Base-by-base conservation (phyloP, 92 coral and sea anemone species). In the Paramuricea clavata region DNA sequence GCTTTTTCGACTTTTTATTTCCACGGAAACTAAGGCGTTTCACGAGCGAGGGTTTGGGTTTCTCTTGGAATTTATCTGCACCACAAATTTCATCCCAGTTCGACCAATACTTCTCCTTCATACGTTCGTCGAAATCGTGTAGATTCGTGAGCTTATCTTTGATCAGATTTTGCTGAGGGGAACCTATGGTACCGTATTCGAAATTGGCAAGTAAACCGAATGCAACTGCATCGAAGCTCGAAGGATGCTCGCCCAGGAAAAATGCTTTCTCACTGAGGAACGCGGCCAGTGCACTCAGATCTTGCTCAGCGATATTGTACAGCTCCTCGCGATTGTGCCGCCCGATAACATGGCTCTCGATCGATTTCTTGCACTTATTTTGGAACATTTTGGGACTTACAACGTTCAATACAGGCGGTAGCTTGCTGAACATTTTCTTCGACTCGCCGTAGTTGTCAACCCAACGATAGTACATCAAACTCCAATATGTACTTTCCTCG, bases 301-400 rank as follows among this genome's bases (percentile, higher is more conserved):
- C 99, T 78, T 85, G 84, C 90, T 94, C 99, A 74, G 98, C 98
- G 76, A 97, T 94, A 62, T 93, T 90, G 60, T 97, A 97, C 47
- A 97, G 92, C 62, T 97, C 98, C 78, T 97, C 99, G 65, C 93
- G 95, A 49, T 93, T 93, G 79, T 97, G 97, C 81, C 95, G 93
- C 50, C 99, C 99, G 62, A 97, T 97, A 10, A 93, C 98, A 81
- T 97, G 99, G 43, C 97, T 98, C 86, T 97, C 98, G 90, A 97
- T 87, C 70, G 98, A 97, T 76, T 97, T 97, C 69, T 93, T 92
- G 86, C 99, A 97, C 76, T 97, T 97, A 84, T 91, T 95, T 81
- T 97, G 94, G 83, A 94, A 98, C 86, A 97, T 93, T 89, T 97
- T 97, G 0, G 99, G 95, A 83, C 95, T 94, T 56, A 97, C 86